Base-by-base conservation (phyloP, 2,113 vertebrate genomes). In the Sander vitreus region DNA sequence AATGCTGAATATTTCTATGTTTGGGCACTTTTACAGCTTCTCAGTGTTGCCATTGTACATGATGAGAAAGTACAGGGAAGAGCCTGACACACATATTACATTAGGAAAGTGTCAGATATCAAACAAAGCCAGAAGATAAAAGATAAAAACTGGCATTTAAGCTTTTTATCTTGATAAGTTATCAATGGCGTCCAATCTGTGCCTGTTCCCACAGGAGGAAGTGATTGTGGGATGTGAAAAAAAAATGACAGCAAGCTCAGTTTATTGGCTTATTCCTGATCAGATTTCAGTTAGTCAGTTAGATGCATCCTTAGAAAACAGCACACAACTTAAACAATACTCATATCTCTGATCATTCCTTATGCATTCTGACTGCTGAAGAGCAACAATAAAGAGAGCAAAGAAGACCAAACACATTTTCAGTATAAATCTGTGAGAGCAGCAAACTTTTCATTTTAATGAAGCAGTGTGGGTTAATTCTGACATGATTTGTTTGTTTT, bases 381-480 rank as follows among this genome's bases (percentile, higher is more conserved):
- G 51, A 73, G 39, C 18, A 51, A 21, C 7, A 27, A 27, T 27
- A 27, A 27, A 27, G 27, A 27, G 27, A 27, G 27, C 27, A 27
- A 27, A 27, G 27, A 27, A 27, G 27, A 27, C 2, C 27, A 27
- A 27, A 27, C 1, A 27, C 27, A 2, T 27, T 27, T 63, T 70
- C 4, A 67, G 50, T 45, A 64, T 13, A 51, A 67, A 47, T 51
- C 62, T 45, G 30, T 33, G n/a, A n/a, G 23, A 54, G 65, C 47
- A 39, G 64, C 12, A 69, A 75, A 66, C 6, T 54, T 79, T 57
- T 65, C 33, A 36, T 74, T 80, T 83, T 86, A 87, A 93, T 93
- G 83, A 91, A 94, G 90, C 83, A 76, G 73, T 80, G 84, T 27
- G 73, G 85, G 88, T 92, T 95, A 94, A 94, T 93, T 91, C 81